Evolutionary conservation across 2,888 invertebrate species (phyloP), one percentile per base, ranked within the genome.

Genomic region (Andrena trimmerana): DNA sequence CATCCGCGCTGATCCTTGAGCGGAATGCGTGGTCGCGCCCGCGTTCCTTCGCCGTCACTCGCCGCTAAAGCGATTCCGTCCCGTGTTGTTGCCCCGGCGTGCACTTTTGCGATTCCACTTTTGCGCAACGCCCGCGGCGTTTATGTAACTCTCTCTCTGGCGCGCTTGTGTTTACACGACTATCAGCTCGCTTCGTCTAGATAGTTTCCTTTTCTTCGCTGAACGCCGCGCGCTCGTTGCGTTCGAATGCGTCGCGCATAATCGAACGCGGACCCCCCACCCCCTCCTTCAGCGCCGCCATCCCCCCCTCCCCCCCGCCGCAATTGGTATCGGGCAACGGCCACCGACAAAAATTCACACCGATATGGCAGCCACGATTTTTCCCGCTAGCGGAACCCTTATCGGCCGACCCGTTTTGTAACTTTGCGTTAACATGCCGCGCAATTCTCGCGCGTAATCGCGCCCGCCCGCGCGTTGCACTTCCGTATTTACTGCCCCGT

Each of bases 321-420:
- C 16, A 42, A 42, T 42, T 42, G 16, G 42, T 71, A 68, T 78
- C 79, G 20, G 20, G 16, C 57, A 20, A 24, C 57, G 52, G 52
- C 52, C n/a, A 76, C 66, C 63, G 36, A 52, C 57, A 82, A 81
- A 81, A 78, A 66, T 54, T 8, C 42, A 7, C 10, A 20, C 57
- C n/a, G 67, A 29, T 74, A 82, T 71, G 63, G 68, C 8, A 5
- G n/a, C 31, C 6, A 24, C 42, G 13, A 10, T 20, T 63, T 65
- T 74, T 75, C 54, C 29, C 27, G 29, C 36, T 20, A 20, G n/a
- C 20, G 52, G 52, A 13, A 16, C 69, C 24, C 20, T 74, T 71
- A 78, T 80, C 76, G 66, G 62, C 27, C 70, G 62, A 77, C 80
- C 59, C 65, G 65, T 79, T 67, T 78, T 60, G 20, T 75, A 80